Base-by-base conservation (phyloP, 2,797 vertebrate genomes). In the Catharus ustulatus region DNA sequence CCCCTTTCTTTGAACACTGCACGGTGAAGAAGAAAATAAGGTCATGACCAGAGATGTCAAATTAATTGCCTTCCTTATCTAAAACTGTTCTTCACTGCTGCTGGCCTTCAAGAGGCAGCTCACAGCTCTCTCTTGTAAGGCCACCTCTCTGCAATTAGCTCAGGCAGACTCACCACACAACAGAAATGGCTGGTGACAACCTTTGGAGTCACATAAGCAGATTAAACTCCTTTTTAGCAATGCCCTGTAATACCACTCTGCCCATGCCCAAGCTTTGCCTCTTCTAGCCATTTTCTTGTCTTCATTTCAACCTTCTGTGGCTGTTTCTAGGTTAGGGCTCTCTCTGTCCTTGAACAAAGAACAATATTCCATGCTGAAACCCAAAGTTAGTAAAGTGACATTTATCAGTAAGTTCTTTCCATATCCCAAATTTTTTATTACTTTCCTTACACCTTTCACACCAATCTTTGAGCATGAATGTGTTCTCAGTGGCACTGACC, bases 21-120 rank as follows among this genome's bases (percentile, higher is more conserved):
- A 67, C 22, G 13, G 59, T 80, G 61, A 87, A 90, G 74, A 62
- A n/a, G 32, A 80, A 96, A 96, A 89, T 72, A 90, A 83, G n/a
- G 82, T 74, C 79, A 84, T 34, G 89, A 84, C 32, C 59, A 69
- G 79, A 89, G 26, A 87, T 42, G 27, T 77, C 67, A 91, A 86
- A 89, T 80, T 93, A 94, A 90, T 94, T 95, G 67, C 67, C 58
- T 94, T 69, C 67, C 77, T 96, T 90, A 92, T 89, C 83, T 89
- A 67, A 77, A 68, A 73, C 52, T 59, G 40, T 23, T 78, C 48
- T 88, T 76, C 30, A n/a, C 30, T 72, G 71, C 63, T 93, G 63
- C 29, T 78, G 48, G 54, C 87, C 69, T 71, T 51, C 68, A 85
- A 76, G 4, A 63, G 69, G 48, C 32, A 62, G 7, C 38, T 71